Conservation (phyloP, 2,888 invertebrate species). For the Girardia tigrina region DNA sequence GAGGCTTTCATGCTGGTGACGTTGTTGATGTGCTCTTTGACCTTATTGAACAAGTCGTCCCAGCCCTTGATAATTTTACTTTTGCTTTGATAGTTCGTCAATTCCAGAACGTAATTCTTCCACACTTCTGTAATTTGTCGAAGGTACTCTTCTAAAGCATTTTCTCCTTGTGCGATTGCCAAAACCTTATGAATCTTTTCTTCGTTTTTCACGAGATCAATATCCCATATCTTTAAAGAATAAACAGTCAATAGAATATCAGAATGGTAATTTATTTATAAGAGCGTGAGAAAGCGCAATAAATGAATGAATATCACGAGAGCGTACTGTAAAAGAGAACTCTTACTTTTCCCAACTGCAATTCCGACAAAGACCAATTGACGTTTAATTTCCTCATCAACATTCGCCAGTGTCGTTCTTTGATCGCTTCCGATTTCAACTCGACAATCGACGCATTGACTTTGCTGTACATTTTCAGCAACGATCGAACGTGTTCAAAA, state of each 20-base stretch:
- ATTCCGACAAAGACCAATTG: conserved; percentile 83
- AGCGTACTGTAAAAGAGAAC: too few species aligned
- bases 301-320: too few species aligned
- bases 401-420: conserved; percentile 97
- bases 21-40: conserved; percentile 97
- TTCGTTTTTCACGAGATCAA: conserved; percentile 83
- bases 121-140: conserved; percentile 93
- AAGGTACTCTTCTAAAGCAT: conserved; percentile 96
- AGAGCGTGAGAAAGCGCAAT: too few species aligned
- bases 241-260: too few species aligned
- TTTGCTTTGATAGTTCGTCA: conserved; percentile 96
- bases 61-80: conserved; percentile 92
- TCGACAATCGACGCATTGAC: conserved; percentile 89
- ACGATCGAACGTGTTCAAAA: conserved; percentile 87
- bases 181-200: conserved; percentile 84
- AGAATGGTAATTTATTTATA: too few species aligned
- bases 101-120: conserved; percentile 90
- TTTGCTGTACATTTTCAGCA: conserved; percentile 86
- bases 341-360: conserved; percentile 58
- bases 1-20: conserved; percentile 98
- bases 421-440: conserved; percentile 91
- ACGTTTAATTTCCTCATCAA: conserved; percentile 83
- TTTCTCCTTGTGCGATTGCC: conserved; percentile 91
- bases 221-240: conserved; percentile 66
- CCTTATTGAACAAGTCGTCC: conserved; percentile 98